phyloP scores from a whole-genome alignment of 1,140 invertebrate genomes.

The Geopemphigus sp. region DNA sequence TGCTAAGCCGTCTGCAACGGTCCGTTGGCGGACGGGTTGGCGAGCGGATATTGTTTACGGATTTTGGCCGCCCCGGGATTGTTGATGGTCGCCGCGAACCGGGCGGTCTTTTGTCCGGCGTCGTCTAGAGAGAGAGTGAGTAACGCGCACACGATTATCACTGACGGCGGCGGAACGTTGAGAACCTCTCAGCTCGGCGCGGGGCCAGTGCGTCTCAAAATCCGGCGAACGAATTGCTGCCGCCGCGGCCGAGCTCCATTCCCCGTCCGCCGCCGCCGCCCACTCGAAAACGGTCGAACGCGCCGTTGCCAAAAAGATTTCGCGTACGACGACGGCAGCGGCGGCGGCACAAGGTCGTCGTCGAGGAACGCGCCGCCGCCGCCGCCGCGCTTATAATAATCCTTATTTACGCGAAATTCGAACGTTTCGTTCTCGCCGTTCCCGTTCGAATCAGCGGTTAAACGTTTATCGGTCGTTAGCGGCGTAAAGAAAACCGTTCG shows the following conservation, averaged over 20 bases:
- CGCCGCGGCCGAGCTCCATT: not conserved
- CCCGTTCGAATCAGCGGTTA: too few relatives aligned
- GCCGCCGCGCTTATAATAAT: not conserved
- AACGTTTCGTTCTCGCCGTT: slow-evolving; percentile 8
- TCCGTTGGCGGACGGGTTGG: too few relatives aligned
- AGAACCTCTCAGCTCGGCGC: slow-evolving; percentile 8
- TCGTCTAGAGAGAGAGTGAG: too few relatives aligned
- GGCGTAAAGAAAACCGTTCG: too few relatives aligned
- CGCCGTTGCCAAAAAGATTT: slow-evolving; percentile 24
- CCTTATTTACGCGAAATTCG: slow-evolving; percentile 10
- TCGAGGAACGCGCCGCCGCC: not conserved
- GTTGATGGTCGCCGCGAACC: not conserved
- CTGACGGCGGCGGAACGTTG: not conserved
- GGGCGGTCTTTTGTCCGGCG: not conserved
- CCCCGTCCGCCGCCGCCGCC: not conserved
- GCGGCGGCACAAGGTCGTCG: slow-evolving; percentile 27
- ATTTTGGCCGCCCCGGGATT: not conserved
- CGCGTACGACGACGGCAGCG: not conserved
- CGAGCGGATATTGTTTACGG: not conserved
- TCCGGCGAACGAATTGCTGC: not conserved
- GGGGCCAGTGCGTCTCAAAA: slow-evolving; percentile 11
- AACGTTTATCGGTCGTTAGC: too few relatives aligned
- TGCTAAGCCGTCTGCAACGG: too few relatives aligned
- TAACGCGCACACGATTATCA: not conserved
- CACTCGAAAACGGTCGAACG: not conserved